Evolutionary conservation across 2,113 vertebrate species (phyloP), one percentile per base, ranked within the genome.

Genomic region (Cebidichthys violaceus): DNA sequence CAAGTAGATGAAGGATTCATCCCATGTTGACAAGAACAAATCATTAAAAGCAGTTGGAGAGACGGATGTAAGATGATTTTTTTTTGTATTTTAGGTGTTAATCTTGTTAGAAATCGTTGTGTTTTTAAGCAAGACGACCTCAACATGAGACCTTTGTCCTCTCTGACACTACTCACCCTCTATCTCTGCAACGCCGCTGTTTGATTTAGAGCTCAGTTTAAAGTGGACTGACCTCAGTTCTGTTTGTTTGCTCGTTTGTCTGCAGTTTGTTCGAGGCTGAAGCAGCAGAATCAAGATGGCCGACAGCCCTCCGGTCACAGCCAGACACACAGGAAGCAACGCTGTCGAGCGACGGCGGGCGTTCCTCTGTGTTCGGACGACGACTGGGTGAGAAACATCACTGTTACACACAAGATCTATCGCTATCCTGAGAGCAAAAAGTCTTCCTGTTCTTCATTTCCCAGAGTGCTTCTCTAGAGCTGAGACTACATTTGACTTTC

Each of bases 361-460:
- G 6, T 15, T 1, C 39, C 86, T 0, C 69, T 95, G 84, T 96
- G 94, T 57, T 85, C 89, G 7, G 93, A 95, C 27, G 81, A 93
- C 1, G 93, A 94, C 73, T 92, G 86, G 94, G 95, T 95, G 39
- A 92, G 90, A 82, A 33, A 14, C 50, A 6, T n/a, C n/a, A n/a
- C 0, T 20, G 6, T 8, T 6, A 37, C 4, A 37, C 37, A 37
- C 45, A n/a, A n/a, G n/a, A n/a, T n/a, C n/a, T n/a, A n/a, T n/a
- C n/a, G n/a, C n/a, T n/a, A n/a, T n/a, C n/a, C n/a, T n/a, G n/a
- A n/a, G n/a, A n/a, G n/a, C n/a, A n/a, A n/a, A n/a, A n/a, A n/a
- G n/a, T n/a, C n/a, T n/a, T n/a, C n/a, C n/a, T n/a, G n/a, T n/a
- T n/a, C n/a, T n/a, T n/a, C n/a, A n/a, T n/a, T n/a, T n/a, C n/a